These are phyloP conservation scores for Xenopus borealis DNA, from an alignment of 2,113 vertebrate species.

Conservation along the genomic window DNA sequence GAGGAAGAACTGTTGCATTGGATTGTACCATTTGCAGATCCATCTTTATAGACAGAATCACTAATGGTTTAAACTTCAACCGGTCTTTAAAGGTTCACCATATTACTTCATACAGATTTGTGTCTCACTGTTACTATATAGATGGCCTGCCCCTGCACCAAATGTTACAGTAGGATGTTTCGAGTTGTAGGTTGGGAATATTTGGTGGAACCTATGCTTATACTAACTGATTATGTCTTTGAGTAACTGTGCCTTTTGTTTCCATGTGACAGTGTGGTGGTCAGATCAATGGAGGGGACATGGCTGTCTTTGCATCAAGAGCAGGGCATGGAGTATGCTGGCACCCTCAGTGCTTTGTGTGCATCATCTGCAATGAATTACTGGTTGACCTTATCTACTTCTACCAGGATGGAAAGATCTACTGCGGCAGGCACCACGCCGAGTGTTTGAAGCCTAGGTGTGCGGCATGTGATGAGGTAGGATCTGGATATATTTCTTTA, in stretches of 20 bases:
- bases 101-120: too few relatives aligned
- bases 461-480: conserved; percentile 91
- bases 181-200: too few relatives aligned
- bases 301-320: conserved; percentile 89
- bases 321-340: conserved; percentile 89
- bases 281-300: conserved; percentile 94
- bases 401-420: conserved; percentile 96
- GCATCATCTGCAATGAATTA: conserved; percentile 88
- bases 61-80: too few relatives aligned
- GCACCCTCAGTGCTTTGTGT: conserved; percentile 96
- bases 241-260: background rate
- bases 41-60: too few relatives aligned
- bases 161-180: too few relatives aligned
- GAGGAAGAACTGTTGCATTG: too few relatives aligned
- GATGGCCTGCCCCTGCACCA: too few relatives aligned
- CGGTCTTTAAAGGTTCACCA: too few relatives aligned
- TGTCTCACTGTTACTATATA: too few relatives aligned
- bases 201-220: too few relatives aligned
- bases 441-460: conserved; percentile 95
- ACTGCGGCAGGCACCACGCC: conserved; percentile 91
- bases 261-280: conserved; percentile 77
- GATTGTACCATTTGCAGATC: too few relatives aligned
- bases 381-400: conserved; percentile 98
- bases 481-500: background rate
- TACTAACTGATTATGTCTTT: background rate